Conservation (phyloP, 1,140 invertebrate genomes). For the Limonius californicus region DNA sequence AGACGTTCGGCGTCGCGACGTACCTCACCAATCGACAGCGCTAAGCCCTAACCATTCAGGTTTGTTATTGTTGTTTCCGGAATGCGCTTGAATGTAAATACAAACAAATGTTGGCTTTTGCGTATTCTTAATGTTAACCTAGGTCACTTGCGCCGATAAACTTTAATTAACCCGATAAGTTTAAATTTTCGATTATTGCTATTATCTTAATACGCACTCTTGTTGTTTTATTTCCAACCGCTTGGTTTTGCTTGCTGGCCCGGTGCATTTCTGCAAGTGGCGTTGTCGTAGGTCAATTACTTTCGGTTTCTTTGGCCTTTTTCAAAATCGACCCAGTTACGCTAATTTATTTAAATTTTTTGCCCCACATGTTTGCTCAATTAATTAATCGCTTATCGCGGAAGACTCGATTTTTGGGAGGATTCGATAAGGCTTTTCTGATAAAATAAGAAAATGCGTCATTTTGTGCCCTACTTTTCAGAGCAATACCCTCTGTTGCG, state of each 20-base stretch:
- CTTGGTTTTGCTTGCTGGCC: neutral
- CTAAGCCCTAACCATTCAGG: neutral
- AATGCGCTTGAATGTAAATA: neutral
- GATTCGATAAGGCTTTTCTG: too few relatives aligned
- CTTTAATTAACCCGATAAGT: too few relatives aligned
- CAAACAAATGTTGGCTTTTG: neutral
- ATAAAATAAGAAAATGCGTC: too few relatives aligned
- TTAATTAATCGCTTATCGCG: too few relatives aligned
- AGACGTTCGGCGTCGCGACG: conserved; percentile 5
- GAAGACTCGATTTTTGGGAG: too few relatives aligned
- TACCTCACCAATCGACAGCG: neutral
- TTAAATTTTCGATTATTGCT: too few relatives aligned
- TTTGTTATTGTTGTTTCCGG: neutral
- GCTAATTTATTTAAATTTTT: neutral
- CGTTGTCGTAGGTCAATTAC: neutral
- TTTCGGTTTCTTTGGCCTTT: neutral
- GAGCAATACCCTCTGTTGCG: neutral
- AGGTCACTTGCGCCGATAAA: too few relatives aligned
- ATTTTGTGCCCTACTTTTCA: neutral
- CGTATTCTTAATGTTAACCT: neutral
- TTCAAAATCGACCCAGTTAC: neutral
- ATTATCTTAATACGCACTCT: neutral
- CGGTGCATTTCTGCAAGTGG: too few relatives aligned
- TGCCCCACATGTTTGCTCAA: neutral
- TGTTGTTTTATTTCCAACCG: neutral